Conservation (phyloP, 2,113 vertebrate species). For the Guaruba guarouba region DNA sequence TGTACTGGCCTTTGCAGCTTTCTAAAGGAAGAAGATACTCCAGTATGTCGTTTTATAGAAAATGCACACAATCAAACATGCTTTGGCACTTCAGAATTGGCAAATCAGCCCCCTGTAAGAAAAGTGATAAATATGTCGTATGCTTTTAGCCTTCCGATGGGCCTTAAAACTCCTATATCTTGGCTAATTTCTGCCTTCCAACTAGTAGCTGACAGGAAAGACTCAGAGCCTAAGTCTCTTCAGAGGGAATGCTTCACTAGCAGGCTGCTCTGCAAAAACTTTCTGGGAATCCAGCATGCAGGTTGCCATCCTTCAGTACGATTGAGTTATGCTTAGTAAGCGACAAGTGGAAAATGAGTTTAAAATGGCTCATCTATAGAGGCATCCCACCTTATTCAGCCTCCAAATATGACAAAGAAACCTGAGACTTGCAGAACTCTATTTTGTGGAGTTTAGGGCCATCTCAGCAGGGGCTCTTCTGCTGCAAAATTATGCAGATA, state of each 20-base stretch:
- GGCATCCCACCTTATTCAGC: neutral
- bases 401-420: neutral
- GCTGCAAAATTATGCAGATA: neutral
- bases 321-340: neutral
- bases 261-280: neutral
- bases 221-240: neutral
- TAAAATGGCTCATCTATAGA: neutral
- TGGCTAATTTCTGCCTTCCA: neutral
- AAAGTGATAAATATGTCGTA: neutral
- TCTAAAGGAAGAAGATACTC: neutral
- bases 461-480: neutral
- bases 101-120: neutral
- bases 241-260: neutral
- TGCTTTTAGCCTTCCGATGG: neutral
- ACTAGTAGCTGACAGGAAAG: neutral
- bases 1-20: neutral
- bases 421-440: neutral
- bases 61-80: neutral
- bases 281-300: neutral
- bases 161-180: neutral
- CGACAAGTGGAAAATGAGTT: neutral
- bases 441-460: neutral
- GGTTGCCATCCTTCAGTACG: neutral
- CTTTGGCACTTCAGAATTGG: neutral
- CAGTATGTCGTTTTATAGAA: neutral